Percentiles rank a stretch among this genome's conserved stretches.
Conservation (phyloP, 1,140 invertebrate species). For the Carcinoscorpius rotundicauda region DNA sequence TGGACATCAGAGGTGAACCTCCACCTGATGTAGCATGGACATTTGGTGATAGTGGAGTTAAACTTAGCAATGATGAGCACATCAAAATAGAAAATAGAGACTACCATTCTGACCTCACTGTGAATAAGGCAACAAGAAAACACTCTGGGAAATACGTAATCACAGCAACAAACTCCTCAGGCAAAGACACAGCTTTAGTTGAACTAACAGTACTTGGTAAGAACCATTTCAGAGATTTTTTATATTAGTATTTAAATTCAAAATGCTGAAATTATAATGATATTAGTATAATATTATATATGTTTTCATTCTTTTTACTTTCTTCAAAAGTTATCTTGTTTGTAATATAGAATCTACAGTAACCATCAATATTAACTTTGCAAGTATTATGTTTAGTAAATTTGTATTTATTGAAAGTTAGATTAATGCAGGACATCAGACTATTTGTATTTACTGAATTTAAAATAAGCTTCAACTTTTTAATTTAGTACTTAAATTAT, state of each 20-base stretch:
- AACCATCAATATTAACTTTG: too few relatives aligned
- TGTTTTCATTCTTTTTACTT: too few relatives aligned
- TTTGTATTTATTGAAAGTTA: too few relatives aligned
- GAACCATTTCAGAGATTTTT: slow-evolving; percentile 1
- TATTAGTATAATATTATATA: too few relatives aligned
- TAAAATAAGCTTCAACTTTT: too few relatives aligned
- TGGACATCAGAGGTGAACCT: slow-evolving; percentile 81
- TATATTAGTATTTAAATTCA: neutral
- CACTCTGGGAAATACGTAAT: slow-evolving; percentile 86
- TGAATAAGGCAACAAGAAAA: slow-evolving; percentile 61
- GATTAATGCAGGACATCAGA: too few relatives aligned
- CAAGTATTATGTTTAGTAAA: too few relatives aligned
- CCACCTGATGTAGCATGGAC: slow-evolving; percentile 69
- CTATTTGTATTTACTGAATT: too few relatives aligned
- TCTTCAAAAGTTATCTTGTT: too few relatives aligned
- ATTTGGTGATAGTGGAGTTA: slow-evolving; percentile 46
- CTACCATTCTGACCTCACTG: slow-evolving; percentile 78
- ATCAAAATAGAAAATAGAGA: slow-evolving; percentile 80
- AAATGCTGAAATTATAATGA: too few relatives aligned
- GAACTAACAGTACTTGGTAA: slow-evolving; percentile 75
- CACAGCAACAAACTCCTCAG: slow-evolving; percentile 76
- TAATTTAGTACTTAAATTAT: too few relatives aligned
- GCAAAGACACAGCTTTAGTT: slow-evolving; percentile 74
- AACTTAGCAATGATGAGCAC: slow-evolving; percentile 65
- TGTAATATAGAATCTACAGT: too few relatives aligned